These are phyloP conservation scores for Lepus americanus DNA, from an alignment of 2,113 vertebrate species.

Conservation along the genomic window DNA sequence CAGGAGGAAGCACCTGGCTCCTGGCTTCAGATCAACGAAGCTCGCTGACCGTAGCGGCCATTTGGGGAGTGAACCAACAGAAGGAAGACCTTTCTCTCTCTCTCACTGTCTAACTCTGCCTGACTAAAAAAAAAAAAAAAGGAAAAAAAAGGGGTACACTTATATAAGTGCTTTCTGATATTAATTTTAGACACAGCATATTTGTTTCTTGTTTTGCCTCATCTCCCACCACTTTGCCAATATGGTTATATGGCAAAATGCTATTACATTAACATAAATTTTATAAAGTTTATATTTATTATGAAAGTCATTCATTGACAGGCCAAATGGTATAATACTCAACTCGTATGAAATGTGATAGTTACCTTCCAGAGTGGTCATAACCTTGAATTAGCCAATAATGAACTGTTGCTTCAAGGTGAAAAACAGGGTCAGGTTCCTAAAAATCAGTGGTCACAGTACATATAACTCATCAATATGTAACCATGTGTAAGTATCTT, in stretches of 20 bases:
- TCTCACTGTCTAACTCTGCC: no score
- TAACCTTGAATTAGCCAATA: neutral
- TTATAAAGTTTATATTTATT: neutral
- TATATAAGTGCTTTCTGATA: neutral
- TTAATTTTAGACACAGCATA: neutral
- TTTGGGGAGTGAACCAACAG: no score
- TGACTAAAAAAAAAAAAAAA: no score
- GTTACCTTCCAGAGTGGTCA: neutral
- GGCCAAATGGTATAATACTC: neutral
- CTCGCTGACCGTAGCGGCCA: no score
- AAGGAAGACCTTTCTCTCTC: no score
- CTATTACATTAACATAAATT: neutral
- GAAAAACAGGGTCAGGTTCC: neutral
- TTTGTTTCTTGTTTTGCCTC: neutral
- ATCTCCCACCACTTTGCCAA: neutral
- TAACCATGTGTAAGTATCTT: neutral
- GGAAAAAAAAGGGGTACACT: no score
- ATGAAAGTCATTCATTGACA: neutral
- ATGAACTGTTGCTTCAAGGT: neutral
- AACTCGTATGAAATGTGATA: neutral
- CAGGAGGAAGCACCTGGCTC: no score
- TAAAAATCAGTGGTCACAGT: neutral
- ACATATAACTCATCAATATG: neutral
- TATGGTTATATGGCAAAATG: neutral
- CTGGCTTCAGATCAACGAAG: no score